Percentiles rank a stretch among this genome's conserved stretches.
phyloP scores from a whole-genome alignment of 1,140 invertebrate species.

The Drosophila orena region DNA sequence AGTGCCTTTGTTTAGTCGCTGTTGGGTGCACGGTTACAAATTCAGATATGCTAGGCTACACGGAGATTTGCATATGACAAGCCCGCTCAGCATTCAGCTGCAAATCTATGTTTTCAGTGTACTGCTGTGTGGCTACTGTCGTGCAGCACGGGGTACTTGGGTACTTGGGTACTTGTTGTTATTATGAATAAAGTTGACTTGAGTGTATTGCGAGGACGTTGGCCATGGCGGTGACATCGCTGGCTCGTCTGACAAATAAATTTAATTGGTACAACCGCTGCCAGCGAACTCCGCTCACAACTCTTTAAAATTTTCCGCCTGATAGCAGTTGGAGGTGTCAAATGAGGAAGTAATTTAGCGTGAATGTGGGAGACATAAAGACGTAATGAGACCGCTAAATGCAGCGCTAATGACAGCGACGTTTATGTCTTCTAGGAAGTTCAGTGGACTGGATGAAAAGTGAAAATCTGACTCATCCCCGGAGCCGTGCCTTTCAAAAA shows the following conservation, averaged over 20 bases:
- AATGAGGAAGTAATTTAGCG: constrained; percentile 32
- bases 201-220: constrained; percentile 57
- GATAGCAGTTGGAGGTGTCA: constrained; percentile 21
- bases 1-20: constrained; percentile 65
- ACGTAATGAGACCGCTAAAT: constrained; percentile 39
- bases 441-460: constrained; percentile 5
- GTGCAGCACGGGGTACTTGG: constrained; percentile 30
- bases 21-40: constrained; percentile 10
- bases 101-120: neutral
- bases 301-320: constrained; percentile 45
- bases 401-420: constrained; percentile 17
- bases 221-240: constrained; percentile 51
- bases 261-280: constrained; percentile 69
- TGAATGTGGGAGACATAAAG: constrained; percentile 15
- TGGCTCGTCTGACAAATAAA: constrained; percentile 61
- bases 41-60: no score
- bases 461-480: neutral
- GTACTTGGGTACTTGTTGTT: constrained; percentile 43
- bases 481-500: no score
- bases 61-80: no score
- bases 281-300: constrained; percentile 3
- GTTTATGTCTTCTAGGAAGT: constrained; percentile 28
- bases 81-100: no score
- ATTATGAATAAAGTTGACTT: constrained; percentile 72
- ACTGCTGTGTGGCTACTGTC: constrained; percentile 16